Evolutionary conservation across 1,140 invertebrate genomes (phyloP), one percentile per base, ranked within the genome.

Genomic region (Rhynchophorus ferrugineus): DNA sequence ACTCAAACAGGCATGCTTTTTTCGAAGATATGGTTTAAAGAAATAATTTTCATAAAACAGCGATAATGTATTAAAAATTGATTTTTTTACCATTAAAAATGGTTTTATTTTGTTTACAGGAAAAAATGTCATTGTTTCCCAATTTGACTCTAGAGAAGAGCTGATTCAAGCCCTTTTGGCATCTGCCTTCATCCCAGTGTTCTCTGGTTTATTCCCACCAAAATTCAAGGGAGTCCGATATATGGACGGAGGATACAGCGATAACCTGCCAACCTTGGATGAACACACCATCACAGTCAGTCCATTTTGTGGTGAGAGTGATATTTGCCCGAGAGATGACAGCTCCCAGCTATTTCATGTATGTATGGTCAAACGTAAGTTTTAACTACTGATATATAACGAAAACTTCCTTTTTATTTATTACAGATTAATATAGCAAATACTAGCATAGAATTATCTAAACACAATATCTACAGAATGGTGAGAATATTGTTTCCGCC

Each of bases 221-320:
- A 79, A 79, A 49, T 95, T 93, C 69, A 84, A 85, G 62, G 94
- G 93, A 16, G 83, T 87, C 29, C 75, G 89, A 18, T 98, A 97
- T 67, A 92, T 98, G 78, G 96, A 99, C 70, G 96, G 96, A 20
- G 94, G 94, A 3, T 89, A 96, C 63, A 95, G 90, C 48, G 88
- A 98, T 61, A 99, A 99, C 76, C 74, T 98, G 58, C 94, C 95
- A 1, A 84, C 88, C 1, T 69, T 97, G 9, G 91, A 99, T 70
- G 86, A 92, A 66, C 86, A 95, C 64, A 99, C 96, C 0, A 87
- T 99, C 48, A 98, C 95, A 0, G 89, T 99, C 17, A 94, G 89
- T 64, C 96, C 96, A 0, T 99, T 99, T 72, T 91, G 91, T 64
- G 96, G 96, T 0, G 95, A 98, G 71, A 91, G 85, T 66, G 95